These are phyloP conservation scores for Panonychus citri DNA, from an alignment of 1,140 invertebrate species.

Conservation along the genomic window DNA sequence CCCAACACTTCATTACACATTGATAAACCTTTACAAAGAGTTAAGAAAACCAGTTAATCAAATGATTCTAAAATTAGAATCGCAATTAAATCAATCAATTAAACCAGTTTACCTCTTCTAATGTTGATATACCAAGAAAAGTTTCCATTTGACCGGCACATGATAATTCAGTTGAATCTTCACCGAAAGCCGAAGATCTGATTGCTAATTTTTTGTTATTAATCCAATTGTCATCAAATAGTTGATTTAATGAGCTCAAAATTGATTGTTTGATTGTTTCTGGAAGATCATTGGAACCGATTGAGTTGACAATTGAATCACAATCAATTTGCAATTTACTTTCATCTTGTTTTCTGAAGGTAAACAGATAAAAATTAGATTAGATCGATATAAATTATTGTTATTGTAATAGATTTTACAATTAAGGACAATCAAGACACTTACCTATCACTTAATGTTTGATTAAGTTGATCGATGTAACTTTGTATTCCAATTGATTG, in stretches of 20 bases:
- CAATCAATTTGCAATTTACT: too few species aligned
- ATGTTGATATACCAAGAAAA: constrained; percentile 35
- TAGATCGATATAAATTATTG: too few species aligned
- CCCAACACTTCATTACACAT: constrained; percentile 46
- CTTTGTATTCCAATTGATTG: not conserved
- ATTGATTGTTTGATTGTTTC: not conserved
- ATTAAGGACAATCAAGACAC: too few species aligned
- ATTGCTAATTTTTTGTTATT: constrained; percentile 24
- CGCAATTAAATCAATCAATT: too few species aligned
- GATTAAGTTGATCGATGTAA: too few species aligned
- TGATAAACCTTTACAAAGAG: constrained; percentile 24
- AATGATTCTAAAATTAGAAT: too few species aligned
- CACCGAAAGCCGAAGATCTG: constrained; percentile 37
- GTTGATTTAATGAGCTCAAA: not conserved
- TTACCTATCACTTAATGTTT: too few species aligned
- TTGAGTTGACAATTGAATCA: too few species aligned
- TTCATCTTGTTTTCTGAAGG: too few species aligned
- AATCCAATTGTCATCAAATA: not conserved
- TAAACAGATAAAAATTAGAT: too few species aligned
- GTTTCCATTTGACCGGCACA: constrained; percentile 65
- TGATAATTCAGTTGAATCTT: constrained; percentile 49
- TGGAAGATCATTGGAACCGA: too few species aligned
- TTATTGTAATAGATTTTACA: too few species aligned
- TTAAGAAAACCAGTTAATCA: not conserved
- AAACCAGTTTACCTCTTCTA: not conserved